phyloP scores from a whole-genome alignment of 2,888 invertebrate species.

The Patella depressa region DNA sequence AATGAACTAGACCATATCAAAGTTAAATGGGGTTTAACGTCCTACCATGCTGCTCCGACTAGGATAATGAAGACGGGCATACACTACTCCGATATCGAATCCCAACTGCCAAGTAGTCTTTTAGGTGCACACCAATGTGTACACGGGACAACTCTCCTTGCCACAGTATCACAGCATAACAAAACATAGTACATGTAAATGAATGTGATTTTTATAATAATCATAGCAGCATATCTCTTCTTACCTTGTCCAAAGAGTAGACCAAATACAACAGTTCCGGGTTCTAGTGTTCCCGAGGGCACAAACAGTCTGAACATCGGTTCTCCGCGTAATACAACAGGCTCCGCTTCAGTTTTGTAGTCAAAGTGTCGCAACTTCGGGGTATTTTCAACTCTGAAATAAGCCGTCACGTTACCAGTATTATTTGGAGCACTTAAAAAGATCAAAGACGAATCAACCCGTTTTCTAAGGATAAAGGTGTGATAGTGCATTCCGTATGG shows the following conservation, averaged over 20 bases:
- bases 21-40: no score
- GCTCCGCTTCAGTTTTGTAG: background rate
- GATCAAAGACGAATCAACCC: conserved; percentile 21
- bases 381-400: conserved; percentile 13
- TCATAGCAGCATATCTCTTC: no score
- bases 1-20: no score
- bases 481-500: conserved; percentile 36
- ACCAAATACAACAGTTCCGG: conserved; percentile 7
- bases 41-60: no score
- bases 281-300: conserved; percentile 9
- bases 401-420: conserved; percentile 19
- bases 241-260: background rate
- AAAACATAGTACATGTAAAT: no score
- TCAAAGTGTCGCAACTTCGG: conserved; percentile 25
- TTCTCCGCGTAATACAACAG: conserved; percentile 8
- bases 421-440: conserved; percentile 9
- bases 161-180: no score
- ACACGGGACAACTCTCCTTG: no score
- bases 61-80: no score
- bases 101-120: no score
- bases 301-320: conserved; percentile 13
- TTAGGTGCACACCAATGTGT: no score
- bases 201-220: no score
- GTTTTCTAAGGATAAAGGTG: conserved; percentile 37
- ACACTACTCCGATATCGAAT: no score